phyloP scores from a whole-genome alignment of 2,888 invertebrate species.

The Aradus depressus region DNA sequence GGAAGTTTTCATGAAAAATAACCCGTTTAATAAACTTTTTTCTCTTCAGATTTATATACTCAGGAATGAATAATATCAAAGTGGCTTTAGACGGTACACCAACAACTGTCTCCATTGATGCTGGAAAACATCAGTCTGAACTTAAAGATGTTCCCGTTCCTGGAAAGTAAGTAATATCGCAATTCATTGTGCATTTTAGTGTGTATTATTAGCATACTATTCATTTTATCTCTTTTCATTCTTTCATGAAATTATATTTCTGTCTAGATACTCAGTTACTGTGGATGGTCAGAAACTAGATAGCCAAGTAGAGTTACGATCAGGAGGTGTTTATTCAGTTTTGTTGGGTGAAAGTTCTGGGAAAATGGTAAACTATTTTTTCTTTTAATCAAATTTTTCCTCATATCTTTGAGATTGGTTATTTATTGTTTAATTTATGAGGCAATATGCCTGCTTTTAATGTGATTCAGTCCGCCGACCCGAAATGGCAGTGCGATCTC shows the following conservation, averaged over 20 bases:
- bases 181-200: not conserved
- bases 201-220: not conserved
- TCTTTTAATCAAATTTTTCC: too few species aligned
- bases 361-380: conserved; percentile 8
- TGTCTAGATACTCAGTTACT: conserved; percentile 17
- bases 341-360: conserved; percentile 5
- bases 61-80: too few species aligned
- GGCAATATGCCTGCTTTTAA: too few species aligned
- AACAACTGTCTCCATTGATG: too few species aligned
- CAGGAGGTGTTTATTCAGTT: conserved; percentile 23
- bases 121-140: not conserved
- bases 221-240: not conserved
- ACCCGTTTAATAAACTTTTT: too few species aligned
- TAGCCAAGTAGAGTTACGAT: conserved; percentile 12
- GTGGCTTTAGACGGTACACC: too few species aligned
- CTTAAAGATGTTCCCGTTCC: not conserved
- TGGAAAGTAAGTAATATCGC: not conserved
- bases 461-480: too few species aligned
- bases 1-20: too few species aligned
- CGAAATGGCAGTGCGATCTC: too few species aligned
- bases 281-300: conserved; percentile 15
- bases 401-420: too few species aligned
- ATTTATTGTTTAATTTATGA: too few species aligned
- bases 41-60: too few species aligned
- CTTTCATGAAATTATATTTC: not conserved